phyloP scores from a whole-genome alignment of 2,797 vertebrate species.

The Vipera ursinii region DNA sequence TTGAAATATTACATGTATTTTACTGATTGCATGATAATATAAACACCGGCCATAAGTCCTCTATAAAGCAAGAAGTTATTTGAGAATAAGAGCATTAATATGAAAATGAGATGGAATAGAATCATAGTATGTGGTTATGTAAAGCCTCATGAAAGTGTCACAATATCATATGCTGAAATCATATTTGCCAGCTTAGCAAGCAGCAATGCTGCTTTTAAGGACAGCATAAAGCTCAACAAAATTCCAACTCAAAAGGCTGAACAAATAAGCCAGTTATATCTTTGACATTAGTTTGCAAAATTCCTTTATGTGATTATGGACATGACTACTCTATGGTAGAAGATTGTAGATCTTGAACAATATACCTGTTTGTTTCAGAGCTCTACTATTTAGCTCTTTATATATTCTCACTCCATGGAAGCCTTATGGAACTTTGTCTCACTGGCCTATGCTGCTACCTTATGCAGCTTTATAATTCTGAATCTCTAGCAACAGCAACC shows the following conservation, averaged over 20 bases:
- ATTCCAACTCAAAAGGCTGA: background rate
- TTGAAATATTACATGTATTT: background rate
- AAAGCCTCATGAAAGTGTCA: background rate
- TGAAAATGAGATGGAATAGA: background rate
- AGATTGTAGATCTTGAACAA: background rate
- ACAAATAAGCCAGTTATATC: background rate
- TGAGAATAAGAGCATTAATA: background rate
- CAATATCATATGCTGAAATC: background rate
- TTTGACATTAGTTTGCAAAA: background rate
- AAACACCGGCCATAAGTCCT: background rate
- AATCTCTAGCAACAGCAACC: background rate
- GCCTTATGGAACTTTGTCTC: background rate
- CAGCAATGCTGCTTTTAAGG: background rate
- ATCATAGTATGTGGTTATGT: background rate
- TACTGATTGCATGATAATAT: background rate
- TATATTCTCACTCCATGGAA: background rate
- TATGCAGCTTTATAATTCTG: background rate
- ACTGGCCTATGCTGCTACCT: conserved; percentile 17
- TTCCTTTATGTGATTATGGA: background rate
- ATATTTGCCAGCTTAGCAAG: background rate
- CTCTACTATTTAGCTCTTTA: background rate
- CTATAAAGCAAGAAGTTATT: background rate
- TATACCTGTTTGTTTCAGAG: background rate
- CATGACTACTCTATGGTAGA: background rate
- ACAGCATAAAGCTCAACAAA: background rate